Conservation (phyloP, 2,888 invertebrate genomes). For the Cryptophagus acutangulus region DNA sequence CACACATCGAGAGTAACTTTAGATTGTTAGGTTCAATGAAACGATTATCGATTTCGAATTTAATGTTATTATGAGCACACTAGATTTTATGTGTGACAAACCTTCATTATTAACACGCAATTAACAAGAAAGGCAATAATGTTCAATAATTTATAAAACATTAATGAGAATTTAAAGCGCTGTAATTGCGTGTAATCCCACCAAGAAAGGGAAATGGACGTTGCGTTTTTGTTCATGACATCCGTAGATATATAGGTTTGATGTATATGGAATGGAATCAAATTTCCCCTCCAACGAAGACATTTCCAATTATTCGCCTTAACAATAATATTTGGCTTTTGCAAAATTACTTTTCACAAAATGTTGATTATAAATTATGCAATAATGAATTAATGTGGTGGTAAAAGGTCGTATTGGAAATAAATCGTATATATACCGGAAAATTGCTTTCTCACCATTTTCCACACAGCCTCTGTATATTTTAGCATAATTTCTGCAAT, state of each 20-base stretch:
- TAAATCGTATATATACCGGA: too few relatives aligned
- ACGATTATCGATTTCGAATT: constrained; percentile 1
- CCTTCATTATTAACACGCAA: too few relatives aligned
- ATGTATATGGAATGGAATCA: constrained; percentile 6
- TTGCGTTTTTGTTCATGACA: constrained; percentile 3
- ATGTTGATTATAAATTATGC: neutral
- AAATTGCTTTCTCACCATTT: too few relatives aligned
- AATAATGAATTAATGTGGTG: too few relatives aligned
- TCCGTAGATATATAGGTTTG: constrained; percentile 4
- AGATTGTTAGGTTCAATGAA: neutral
- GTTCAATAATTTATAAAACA: too few relatives aligned
- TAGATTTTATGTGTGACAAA: too few relatives aligned
- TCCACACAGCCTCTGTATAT: constrained; percentile 4
- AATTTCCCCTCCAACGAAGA: constrained; percentile 2
- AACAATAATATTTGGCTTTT: neutral
- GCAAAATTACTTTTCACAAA: neutral
- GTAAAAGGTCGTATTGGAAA: too few relatives aligned
- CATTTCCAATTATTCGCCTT: neutral
- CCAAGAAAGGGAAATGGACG: neutral
- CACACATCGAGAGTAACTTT: too few relatives aligned
- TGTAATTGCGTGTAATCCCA: too few relatives aligned
- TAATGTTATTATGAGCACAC: neutral
- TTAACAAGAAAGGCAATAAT: too few relatives aligned
- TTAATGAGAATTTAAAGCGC: too few relatives aligned
- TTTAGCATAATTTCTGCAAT: constrained; percentile 4